Evolutionary conservation across 2,797 vertebrate species (phyloP), one percentile per base, ranked within the genome.

Genomic region (Microcaecilia unicolor): DNA sequence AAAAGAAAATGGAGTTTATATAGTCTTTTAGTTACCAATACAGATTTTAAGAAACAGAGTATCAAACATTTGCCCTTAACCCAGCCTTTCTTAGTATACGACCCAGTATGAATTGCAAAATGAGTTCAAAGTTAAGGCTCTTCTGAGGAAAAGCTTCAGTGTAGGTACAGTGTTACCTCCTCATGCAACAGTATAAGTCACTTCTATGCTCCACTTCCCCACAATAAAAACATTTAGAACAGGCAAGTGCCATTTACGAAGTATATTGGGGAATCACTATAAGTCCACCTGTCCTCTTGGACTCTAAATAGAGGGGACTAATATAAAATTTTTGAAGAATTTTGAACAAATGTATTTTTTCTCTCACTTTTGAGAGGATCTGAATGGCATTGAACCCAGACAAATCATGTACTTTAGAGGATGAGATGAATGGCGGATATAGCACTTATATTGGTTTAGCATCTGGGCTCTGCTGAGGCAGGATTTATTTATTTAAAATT

Each of bases 281-380:
- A 79, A 98, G 93, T 98, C 95, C 92, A 88, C 91, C 79, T 83
- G 87, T 93, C 95, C 95, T 95, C 95, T 92, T 81, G 82, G 95
- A 98, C 95, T 98, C 94, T 98, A 98, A 98, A 98, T 85, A 84
- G 90, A 91, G 77, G 90, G 93, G 86, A 88, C 87, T 83, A 85
- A 87, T 80, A 72, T 36, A 22, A 41, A 48, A n/a, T 80, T 66
- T 61, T 62, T 83, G 71, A 77, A 71, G 80, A 71, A 67, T 67
- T 74, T 73, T 69, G 68, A 78, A 61, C 66, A 65, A 74, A 80
- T 75, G 72, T 80, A 69, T 70, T 78, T 83, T 81, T 78, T 78
- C 60, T 81, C 83, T 86, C 80, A 53, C 75, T 79, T 74, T 80
- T 80, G 81, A 84, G 81, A 81, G 85, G 76, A 83, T 76, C 31